Base-by-base conservation (phyloP, 1,140 invertebrate genomes). In the Augochlora pura region DNA sequence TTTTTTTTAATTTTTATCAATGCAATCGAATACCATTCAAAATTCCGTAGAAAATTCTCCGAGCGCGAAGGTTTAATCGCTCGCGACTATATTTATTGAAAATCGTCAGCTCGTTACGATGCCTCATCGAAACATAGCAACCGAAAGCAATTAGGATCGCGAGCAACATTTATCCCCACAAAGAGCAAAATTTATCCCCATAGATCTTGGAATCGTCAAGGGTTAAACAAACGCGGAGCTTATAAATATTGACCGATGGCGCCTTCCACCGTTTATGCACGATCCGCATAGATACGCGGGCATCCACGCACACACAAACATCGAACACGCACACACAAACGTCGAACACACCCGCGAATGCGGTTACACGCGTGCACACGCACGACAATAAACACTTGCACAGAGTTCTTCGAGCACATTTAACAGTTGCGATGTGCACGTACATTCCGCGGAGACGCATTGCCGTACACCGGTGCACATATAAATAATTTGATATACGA, bases 401-500 rank as follows among this genome's bases (percentile, higher is more conserved):
- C 63, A 57, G 73, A 71, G 52, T n/a, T 72, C 64, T 57, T 42
- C 64, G 75, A 39, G n/a, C 59, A 14, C 68, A 68, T n/a, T 57
- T 57, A n/a, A 60, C 59, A 54, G 25, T 54, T 57, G 73, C 62
- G 60, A 65, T 46, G 52, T 57, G 57, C 62, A 78, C 67, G 46
- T 60, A 73, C 71, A 60, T 76, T 76, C 60, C 64, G 67, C 73
- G n/a, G n/a, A 68, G 77, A 78, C 68, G 64, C 74, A 68, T 78
- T 38, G 76, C 73, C 73, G 71, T 80, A 65, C 75, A 66, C 63
- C 74, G 74, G 74, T 80, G 77, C 82, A 84, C 80, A 77, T 82
- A 87, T 89, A 89, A 89, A 91, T 89, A 90, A 91, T 91, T 89
- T 90, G 88, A 90, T 87, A 88, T 85, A 80, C 66, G 77, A 86